Conservation (phyloP, 2,797 vertebrate species). For the Myoxocephalus aenaeus region DNA sequence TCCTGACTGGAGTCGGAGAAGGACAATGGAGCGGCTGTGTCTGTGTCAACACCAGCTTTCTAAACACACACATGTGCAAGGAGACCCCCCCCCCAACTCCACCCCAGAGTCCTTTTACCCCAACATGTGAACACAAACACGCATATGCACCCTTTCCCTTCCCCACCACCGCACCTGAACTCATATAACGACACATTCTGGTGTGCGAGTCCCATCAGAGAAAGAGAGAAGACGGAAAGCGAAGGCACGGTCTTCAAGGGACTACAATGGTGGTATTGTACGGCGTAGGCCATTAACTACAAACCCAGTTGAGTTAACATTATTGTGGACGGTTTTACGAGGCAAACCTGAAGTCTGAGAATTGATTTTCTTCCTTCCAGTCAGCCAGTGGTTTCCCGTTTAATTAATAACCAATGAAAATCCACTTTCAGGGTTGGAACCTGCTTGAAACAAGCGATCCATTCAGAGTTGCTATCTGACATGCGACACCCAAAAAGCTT, state of each 20-base stretch:
- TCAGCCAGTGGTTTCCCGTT: conserved; percentile 6
- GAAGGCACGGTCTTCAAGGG: not conserved
- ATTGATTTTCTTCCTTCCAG: conserved; percentile 26
- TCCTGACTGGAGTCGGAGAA: conserved; percentile 74
- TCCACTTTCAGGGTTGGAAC: conserved; percentile 19
- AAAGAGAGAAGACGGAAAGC: conserved; percentile 1
- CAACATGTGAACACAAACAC: conserved; percentile 49
- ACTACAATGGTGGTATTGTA: conserved; percentile 18
- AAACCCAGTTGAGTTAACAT: conserved; percentile 20
- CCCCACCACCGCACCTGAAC: conserved; percentile 69
- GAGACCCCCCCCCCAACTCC: not conserved
- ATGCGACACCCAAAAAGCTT: conserved; percentile 13
- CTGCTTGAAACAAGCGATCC: conserved; percentile 16
- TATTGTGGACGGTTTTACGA: conserved; percentile 18
- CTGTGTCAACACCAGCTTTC: conserved; percentile 79
- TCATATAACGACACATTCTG: conserved; percentile 45
- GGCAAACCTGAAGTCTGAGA: conserved; percentile 17
- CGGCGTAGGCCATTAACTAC: conserved; percentile 17
- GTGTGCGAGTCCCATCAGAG: conserved; percentile 30
- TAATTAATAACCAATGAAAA: conserved; percentile 25
- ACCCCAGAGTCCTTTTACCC: conserved; percentile 4
- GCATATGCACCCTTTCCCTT: conserved; percentile 52
- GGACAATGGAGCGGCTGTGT: conserved; percentile 80
- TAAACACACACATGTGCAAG: conserved; percentile 72
- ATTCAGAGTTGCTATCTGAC: conserved; percentile 14